Base-by-base conservation (phyloP, 1,140 invertebrate genomes). In the Lamellibrachia luymesi region DNA sequence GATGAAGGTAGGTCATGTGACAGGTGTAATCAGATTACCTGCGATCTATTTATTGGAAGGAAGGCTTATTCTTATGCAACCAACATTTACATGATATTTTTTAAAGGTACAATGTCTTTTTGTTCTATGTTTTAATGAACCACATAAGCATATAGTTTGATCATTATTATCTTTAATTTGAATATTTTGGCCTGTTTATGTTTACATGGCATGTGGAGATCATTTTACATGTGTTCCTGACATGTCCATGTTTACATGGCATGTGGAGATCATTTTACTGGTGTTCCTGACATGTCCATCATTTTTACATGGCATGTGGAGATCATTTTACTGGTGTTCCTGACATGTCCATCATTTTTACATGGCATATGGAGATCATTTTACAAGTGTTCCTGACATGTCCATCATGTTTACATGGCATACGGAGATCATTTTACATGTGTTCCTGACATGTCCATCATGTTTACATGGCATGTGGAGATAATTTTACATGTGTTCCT, bases 1-100 rank as follows among this genome's bases (percentile, higher is more conserved):
- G 80, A 92, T 93, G 90, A 94, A 93, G 93, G 94, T 94, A 90
- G n/a, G 91, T 80, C 64, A 80, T 8, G 64, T 80, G 13, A 22
- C 64, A 80, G 64, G 64, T 10, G 4, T 80, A 80, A 22, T 2
- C 17, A 10, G 25, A 22, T 22, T 80, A 22, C 17, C 8, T 80
- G 64, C 2, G 64, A 10, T 80, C 64, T 38, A 38, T 80, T 80
- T 80, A 10, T 80, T 80, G 17, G 64, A 80, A 80, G 64, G 5
- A 7, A 10, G 64, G 64, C 0, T 80, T 80, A 80, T 80, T 80
- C 13, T 80, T 80, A 10, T 80, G 64, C 64, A 80, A 80, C 2
- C 4, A 80, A 22, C 13, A 80, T 80, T 80, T 80, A 80, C 13
- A 80, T 17, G 64, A 80, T 80, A 80, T 56, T 56, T 56, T 38